Evolutionary conservation across 2,113 vertebrate genomes (phyloP).

Genomic region (Sisor rabdophorus): DNA sequence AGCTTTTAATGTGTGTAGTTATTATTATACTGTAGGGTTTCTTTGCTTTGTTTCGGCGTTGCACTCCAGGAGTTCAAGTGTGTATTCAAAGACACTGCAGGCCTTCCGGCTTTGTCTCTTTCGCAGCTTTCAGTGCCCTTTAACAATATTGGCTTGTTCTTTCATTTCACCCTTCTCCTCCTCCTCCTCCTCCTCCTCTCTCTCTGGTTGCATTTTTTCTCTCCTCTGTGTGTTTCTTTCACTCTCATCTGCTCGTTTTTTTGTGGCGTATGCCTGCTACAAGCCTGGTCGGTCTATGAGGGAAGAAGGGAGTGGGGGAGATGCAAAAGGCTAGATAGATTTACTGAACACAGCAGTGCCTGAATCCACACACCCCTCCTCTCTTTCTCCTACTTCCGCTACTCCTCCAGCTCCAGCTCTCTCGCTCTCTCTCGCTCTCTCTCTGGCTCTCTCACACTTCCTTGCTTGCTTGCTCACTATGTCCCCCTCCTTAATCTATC

Average conservation of each 20-base stretch:
- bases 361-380: slow-evolving; percentile 36
- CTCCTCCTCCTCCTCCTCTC: background rate
- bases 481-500: slow-evolving; percentile 19
- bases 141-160: slow-evolving; percentile 38
- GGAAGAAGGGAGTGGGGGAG: slow-evolving; percentile 27
- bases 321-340: slow-evolving; percentile 44
- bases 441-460: slow-evolving; percentile 17
- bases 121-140: slow-evolving; percentile 32
- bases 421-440: slow-evolving; percentile 22
- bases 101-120: slow-evolving; percentile 18
- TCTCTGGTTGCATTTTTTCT: slow-evolving; percentile 11
- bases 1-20: slow-evolving; percentile 17
- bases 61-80: slow-evolving; percentile 24
- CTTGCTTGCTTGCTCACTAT: slow-evolving; percentile 15
- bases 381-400: slow-evolving; percentile 13
- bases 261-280: slow-evolving; percentile 30
- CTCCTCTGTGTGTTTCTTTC: slow-evolving; percentile 5
- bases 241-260: slow-evolving; percentile 29
- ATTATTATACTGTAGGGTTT: slow-evolving; percentile 24
- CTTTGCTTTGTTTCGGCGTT: slow-evolving; percentile 23
- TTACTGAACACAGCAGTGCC: slow-evolving; percentile 48
- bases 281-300: slow-evolving; percentile 29
- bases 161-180: slow-evolving; percentile 9
- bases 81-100: slow-evolving; percentile 27
- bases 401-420: slow-evolving; percentile 2